Conservation (phyloP, 2,888 invertebrate species). For the Phyllotreta striolata region DNA sequence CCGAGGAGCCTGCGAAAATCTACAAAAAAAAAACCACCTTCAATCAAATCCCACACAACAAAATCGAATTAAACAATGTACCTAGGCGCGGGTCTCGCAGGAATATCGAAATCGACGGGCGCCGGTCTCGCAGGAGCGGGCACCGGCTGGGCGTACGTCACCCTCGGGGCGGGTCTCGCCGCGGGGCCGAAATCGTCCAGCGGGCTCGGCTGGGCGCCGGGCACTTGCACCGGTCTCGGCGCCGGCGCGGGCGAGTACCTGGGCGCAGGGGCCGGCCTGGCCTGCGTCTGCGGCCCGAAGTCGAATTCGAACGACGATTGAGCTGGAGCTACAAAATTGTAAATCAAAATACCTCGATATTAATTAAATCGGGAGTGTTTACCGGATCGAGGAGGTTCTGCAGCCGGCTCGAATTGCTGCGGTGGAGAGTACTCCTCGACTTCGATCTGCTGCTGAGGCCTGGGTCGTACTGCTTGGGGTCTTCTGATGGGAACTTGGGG, state of each 20-base stretch:
- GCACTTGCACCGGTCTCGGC: constrained; percentile 47
- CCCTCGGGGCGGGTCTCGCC: constrained; percentile 46
- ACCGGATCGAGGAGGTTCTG: constrained; percentile 37
- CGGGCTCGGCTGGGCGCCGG: constrained; percentile 55
- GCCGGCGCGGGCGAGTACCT: constrained; percentile 43
- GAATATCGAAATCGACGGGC: constrained; percentile 39
- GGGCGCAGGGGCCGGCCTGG: constrained; percentile 52
- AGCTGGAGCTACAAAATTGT: constrained; percentile 32
- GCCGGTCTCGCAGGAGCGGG: constrained; percentile 50
- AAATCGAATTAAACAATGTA: not conserved
- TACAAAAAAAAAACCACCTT: constrained; percentile 1
- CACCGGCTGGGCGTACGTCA: constrained; percentile 52
- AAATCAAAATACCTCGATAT: not conserved
- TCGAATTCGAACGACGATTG: constrained; percentile 50
- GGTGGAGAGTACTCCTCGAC: constrained; percentile 46
- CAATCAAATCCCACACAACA: not conserved
- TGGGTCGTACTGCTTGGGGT: constrained; percentile 43
- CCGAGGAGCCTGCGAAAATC: constrained; percentile 46
- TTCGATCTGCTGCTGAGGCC: constrained; percentile 49
- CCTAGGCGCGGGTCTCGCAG: constrained; percentile 43
- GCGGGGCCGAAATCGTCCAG: constrained; percentile 50
- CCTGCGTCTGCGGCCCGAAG: constrained; percentile 51
- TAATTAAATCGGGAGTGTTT: constrained; percentile 4
- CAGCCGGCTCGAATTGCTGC: constrained; percentile 44
- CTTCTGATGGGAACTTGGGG: constrained; percentile 45